phyloP scores from a whole-genome alignment of 37 sponge, comb jelly and placozoan genomes.

The Beroe forskalii region DNA sequence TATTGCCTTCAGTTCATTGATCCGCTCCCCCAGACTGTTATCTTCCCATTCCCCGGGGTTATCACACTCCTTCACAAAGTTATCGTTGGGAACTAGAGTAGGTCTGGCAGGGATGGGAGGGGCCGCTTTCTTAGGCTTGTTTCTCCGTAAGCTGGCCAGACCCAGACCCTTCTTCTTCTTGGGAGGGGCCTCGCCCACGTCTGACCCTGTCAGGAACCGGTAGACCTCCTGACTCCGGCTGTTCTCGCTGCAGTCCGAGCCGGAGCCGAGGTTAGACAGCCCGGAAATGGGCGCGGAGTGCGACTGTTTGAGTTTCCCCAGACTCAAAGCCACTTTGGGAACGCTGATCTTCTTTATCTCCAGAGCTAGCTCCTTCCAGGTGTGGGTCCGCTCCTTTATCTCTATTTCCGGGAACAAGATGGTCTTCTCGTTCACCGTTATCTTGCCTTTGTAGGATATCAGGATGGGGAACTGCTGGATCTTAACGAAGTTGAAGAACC shows the following conservation, averaged over 20 bases:
- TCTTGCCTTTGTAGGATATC: conserved; percentile 18
- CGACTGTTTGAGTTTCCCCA: conserved; percentile 23
- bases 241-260: conserved; percentile 7
- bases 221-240: conserved; percentile 20
- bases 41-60: conserved; percentile 63
- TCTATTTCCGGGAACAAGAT: conserved; percentile 15
- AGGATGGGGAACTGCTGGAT: conserved; percentile 44
- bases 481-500: conserved; percentile 37
- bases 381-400: conserved; percentile 10
- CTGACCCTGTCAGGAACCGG: conserved; percentile 32
- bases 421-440: conserved; percentile 42
- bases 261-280: neutral
- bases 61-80: conserved; percentile 45
- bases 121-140: conserved; percentile 43
- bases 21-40: conserved; percentile 11
- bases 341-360: conserved; percentile 59
- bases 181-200: neutral
- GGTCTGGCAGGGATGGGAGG: conserved; percentile 34
- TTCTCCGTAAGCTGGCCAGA: conserved; percentile 12
- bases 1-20: conserved; percentile 19
- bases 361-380: conserved; percentile 56
- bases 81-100: conserved; percentile 1
- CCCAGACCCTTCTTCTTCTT: neutral
- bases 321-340: conserved; percentile 8
- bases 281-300: neutral